Conservation (phyloP, 2,888 invertebrate genomes). For the Sialis fuliginosa region DNA sequence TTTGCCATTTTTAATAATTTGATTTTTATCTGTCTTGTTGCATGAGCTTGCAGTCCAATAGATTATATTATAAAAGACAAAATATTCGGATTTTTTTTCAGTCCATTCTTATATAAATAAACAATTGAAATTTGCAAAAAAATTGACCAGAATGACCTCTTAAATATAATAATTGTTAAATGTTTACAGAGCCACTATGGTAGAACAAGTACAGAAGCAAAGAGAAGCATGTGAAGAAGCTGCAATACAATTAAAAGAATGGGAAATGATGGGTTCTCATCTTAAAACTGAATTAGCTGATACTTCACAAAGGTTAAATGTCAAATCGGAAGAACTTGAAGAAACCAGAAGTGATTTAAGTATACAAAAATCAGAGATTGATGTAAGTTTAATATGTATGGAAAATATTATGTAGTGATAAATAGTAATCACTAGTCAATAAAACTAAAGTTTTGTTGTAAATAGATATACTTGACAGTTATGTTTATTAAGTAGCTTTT, state of each 20-base stretch:
- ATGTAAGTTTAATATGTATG: slow-evolving; percentile 22
- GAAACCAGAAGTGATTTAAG: slow-evolving; percentile 32
- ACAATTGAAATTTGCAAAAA: too few species aligned
- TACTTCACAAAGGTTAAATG: slow-evolving; percentile 30
- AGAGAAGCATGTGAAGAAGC: slow-evolving; percentile 23
- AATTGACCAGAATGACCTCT: too few species aligned
- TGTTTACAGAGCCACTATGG: slow-evolving; percentile 10
- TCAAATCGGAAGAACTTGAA: slow-evolving; percentile 32
- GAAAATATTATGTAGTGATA: too few species aligned
- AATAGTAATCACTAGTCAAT: too few species aligned
- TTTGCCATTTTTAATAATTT: neutral
- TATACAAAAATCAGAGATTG: slow-evolving; percentile 35
- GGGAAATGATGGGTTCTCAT: slow-evolving; percentile 33
- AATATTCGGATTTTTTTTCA: too few species aligned
- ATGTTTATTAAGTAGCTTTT: neutral
- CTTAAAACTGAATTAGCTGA: slow-evolving; percentile 36
- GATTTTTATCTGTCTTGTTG: too few species aligned
- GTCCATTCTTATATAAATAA: too few species aligned
- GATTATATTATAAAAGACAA: too few species aligned
- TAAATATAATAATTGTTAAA: too few species aligned
- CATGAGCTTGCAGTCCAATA: too few species aligned
- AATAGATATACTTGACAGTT: too few species aligned
- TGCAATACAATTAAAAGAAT: slow-evolving; percentile 30
- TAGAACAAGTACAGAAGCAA: slow-evolving; percentile 22
- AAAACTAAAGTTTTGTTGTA: too few species aligned